Conservation (phyloP, 2,888 invertebrate genomes). For the Caenorhabditis zanzibari region DNA sequence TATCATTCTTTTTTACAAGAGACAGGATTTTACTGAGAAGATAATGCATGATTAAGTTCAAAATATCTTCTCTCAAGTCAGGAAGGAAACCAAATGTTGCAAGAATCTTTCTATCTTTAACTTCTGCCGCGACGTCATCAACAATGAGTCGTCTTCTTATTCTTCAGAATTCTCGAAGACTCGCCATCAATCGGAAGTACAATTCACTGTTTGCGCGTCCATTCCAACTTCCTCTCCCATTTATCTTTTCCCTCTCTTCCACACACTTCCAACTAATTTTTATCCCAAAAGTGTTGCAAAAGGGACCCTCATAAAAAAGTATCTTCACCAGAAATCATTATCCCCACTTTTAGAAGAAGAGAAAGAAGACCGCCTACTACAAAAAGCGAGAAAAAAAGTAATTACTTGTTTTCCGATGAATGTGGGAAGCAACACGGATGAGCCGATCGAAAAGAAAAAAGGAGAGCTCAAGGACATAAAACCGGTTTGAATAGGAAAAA, state of each 20-base stretch:
- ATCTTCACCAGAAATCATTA: slow-evolving; percentile 26
- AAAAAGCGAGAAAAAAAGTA: slow-evolving; percentile 35
- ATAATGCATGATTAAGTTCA: too few relatives aligned
- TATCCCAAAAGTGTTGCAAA: slow-evolving; percentile 27
- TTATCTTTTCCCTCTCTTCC: neutral
- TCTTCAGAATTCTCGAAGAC: slow-evolving; percentile 30
- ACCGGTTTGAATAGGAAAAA: slow-evolving; percentile 44
- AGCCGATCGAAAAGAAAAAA: slow-evolving; percentile 31
- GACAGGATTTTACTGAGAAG: too few relatives aligned
- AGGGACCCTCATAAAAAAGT: slow-evolving; percentile 38
- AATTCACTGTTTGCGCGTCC: slow-evolving; percentile 65
- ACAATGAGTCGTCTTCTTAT: slow-evolving; percentile 29
- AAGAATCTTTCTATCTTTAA: slow-evolving; percentile 31
- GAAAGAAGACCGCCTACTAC: slow-evolving; percentile 24
- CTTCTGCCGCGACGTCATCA: slow-evolving; percentile 40
- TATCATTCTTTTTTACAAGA: too few relatives aligned
- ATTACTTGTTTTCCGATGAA: slow-evolving; percentile 42
- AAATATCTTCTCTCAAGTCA: neutral
- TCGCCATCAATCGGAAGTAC: slow-evolving; percentile 64
- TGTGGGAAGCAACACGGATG: slow-evolving; percentile 48
- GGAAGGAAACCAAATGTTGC: slow-evolving; percentile 38
- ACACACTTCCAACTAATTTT: slow-evolving; percentile 12
- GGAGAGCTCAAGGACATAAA: slow-evolving; percentile 7
- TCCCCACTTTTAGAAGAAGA: slow-evolving; percentile 7
- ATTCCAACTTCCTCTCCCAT: slow-evolving; percentile 54